Conservation (phyloP, 2,888 invertebrate species). For the Folsomia manolachei region DNA sequence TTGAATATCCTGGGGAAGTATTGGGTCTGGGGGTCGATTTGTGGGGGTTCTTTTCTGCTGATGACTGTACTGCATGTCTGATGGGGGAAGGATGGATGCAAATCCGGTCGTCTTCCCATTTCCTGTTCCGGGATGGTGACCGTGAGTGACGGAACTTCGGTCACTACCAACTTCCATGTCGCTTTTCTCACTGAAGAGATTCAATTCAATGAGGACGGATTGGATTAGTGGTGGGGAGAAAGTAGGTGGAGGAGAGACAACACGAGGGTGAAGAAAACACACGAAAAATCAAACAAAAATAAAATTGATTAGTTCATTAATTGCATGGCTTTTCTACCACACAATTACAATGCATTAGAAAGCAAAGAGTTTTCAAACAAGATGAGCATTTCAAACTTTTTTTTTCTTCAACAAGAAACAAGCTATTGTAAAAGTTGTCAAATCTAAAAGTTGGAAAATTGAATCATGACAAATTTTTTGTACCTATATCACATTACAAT, state of each 20-base stretch:
- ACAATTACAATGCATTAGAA: too few relatives aligned
- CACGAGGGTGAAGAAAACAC: slow-evolving; percentile 18
- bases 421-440: too few relatives aligned
- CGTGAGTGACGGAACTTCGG: slow-evolving; percentile 32
- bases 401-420: too few relatives aligned
- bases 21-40: slow-evolving; percentile 48
- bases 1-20: slow-evolving; percentile 49
- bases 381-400: background rate
- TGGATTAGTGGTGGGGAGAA: slow-evolving; percentile 9
- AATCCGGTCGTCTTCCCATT: slow-evolving; percentile 48
- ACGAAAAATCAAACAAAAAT: slow-evolving; percentile 17
- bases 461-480: too few relatives aligned
- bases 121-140: slow-evolving; percentile 42
- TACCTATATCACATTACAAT: too few relatives aligned
- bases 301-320: slow-evolving; percentile 18
- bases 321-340: background rate
- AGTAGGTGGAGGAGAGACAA: slow-evolving; percentile 11
- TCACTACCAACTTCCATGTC: slow-evolving; percentile 49
- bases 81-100: slow-evolving; percentile 47
- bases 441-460: too few relatives aligned
- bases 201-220: too few relatives aligned
- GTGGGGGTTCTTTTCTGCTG: slow-evolving; percentile 42
- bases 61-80: slow-evolving; percentile 47
- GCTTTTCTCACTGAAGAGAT: slow-evolving; percentile 50
- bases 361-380: too few relatives aligned